Percentiles rank a stretch among this genome's conserved stretches.
These are phyloP conservation scores for Thyatira batis DNA, from an alignment of 2,888 invertebrate genomes.

Conservation along the genomic window DNA sequence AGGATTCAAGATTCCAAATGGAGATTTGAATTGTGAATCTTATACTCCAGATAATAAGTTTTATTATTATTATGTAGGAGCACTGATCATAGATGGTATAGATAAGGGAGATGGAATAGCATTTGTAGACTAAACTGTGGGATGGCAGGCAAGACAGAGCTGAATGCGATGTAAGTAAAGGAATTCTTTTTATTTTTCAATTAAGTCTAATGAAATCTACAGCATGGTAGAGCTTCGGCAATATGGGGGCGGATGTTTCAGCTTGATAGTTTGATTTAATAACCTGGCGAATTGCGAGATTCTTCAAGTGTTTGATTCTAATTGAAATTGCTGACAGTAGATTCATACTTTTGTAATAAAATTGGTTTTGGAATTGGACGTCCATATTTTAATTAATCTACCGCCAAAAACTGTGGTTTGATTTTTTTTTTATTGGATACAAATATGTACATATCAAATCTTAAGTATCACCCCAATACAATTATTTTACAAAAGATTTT, in stretches of 20 bases:
- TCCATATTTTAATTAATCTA: too few relatives aligned
- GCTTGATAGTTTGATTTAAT: conserved; percentile 21
- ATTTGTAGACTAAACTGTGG: conserved; percentile 69
- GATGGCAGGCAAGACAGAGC: conserved; percentile 57
- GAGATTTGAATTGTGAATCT: conserved; percentile 24
- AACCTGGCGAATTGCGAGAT: conserved; percentile 11
- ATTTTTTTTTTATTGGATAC: too few relatives aligned
- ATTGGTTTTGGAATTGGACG: too few relatives aligned
- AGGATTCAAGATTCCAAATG: conserved; percentile 35
- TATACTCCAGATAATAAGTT: conserved; percentile 17
- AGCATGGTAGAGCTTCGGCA: conserved; percentile 27
- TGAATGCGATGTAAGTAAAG: conserved; percentile 66
- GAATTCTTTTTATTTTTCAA: conserved; percentile 72
- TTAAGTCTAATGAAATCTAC: conserved; percentile 68
- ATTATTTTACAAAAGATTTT: too few relatives aligned
- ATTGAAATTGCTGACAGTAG: background rate
- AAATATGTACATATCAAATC: too few relatives aligned
- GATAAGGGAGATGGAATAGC: conserved; percentile 33
- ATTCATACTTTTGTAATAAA: background rate
- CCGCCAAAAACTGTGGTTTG: too few relatives aligned
- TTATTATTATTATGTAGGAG: conserved; percentile 16
- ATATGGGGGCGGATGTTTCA: conserved; percentile 30
- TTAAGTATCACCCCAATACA: too few relatives aligned
- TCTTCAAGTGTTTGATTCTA: conserved; percentile 8
- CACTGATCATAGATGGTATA: conserved; percentile 18